Evolutionary conservation across 2,888 invertebrate species (phyloP).

Genomic region (Stramonita haemastoma): DNA sequence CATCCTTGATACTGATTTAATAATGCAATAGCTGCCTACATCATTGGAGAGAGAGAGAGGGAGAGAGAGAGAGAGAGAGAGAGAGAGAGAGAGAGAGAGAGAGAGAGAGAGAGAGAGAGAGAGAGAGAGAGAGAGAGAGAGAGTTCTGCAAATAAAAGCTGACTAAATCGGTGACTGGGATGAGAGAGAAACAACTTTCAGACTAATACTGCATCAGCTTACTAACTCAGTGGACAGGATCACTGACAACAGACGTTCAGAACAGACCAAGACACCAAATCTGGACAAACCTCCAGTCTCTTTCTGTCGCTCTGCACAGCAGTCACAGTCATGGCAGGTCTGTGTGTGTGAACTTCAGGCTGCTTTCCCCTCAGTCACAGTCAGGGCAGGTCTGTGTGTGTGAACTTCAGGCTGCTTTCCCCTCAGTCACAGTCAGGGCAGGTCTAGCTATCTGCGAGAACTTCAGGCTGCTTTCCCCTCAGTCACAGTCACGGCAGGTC

Average conservation of each 20-base stretch:
- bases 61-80: background rate
- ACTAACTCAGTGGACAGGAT: background rate
- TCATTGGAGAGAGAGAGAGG: background rate
- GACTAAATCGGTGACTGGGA: background rate
- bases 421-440: too few species aligned
- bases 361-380: too few species aligned
- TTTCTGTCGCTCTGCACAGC: too few species aligned
- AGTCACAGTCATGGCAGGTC: too few species aligned
- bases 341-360: too few species aligned
- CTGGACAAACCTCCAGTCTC: background rate
- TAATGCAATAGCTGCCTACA: too few species aligned
- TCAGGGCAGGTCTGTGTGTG: too few species aligned
- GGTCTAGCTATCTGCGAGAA: too few species aligned
- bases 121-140: background rate
- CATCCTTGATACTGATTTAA: too few species aligned
- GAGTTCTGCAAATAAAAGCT: background rate
- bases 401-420: too few species aligned
- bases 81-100: constrained; percentile 12
- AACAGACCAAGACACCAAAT: background rate
- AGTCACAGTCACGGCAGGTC: too few species aligned
- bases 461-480: too few species aligned
- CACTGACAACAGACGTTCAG: background rate
- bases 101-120: background rate
- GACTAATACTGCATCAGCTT: background rate
- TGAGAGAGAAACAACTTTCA: background rate